Evolutionary conservation across 64 coral and sea anemone genomes (phyloP).

Genomic region (Platygyra sinensis): DNA sequence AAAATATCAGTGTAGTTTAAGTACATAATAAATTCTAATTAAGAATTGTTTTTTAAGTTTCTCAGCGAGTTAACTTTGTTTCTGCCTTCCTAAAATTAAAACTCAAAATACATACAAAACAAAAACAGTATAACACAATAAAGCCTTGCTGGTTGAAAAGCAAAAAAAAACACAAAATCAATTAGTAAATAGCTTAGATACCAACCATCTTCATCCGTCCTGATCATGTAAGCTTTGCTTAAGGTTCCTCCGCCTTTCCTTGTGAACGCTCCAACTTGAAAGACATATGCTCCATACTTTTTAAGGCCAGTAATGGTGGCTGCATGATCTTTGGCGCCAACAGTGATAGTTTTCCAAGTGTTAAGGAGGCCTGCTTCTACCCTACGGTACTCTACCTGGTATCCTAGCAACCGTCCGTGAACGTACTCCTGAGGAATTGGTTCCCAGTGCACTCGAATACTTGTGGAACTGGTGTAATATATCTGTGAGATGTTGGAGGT

Average conservation of each 20-base stretch:
- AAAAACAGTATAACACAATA: no score
- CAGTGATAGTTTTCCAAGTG: constrained; percentile 43
- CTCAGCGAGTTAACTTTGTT: no score
- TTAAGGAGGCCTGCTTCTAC: not conserved
- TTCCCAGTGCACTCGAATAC: constrained; percentile 71
- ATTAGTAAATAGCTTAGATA: not conserved
- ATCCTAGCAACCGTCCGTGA: constrained; percentile 84
- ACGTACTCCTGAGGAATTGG: constrained; percentile 49
- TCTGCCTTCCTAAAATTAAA: no score
- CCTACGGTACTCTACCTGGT: constrained; percentile 65
- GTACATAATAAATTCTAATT: no score
- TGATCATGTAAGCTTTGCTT: constrained; percentile 59
- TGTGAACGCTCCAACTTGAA: constrained; percentile 84
- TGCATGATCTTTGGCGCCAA: constrained; percentile 3
- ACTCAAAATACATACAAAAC: no score
- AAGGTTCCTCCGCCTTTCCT: constrained; percentile 42
- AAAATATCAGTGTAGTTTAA: no score
- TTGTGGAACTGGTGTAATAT: constrained; percentile 79
- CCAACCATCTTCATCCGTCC: constrained; percentile 92
- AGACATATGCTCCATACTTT: constrained; percentile 64
- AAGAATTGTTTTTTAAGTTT: no score
- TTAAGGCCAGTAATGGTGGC: constrained; percentile 27
- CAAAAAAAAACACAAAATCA: no score
- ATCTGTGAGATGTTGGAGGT: constrained; percentile 29
- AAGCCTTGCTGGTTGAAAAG: no score